These are phyloP conservation scores for Emydura subglobosa DNA, from an alignment of 2,113 vertebrate species.

Conservation along the genomic window DNA sequence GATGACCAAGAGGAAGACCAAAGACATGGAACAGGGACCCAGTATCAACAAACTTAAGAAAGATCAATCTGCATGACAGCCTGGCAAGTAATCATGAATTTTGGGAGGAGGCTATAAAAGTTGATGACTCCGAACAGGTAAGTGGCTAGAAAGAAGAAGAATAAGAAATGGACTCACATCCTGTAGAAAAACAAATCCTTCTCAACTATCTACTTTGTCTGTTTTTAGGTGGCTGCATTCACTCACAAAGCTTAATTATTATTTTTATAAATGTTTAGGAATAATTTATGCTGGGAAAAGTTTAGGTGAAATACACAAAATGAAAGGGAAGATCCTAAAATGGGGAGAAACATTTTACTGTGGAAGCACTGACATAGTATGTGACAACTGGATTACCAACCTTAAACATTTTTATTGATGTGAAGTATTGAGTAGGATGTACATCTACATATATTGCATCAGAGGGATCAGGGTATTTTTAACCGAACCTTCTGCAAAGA, in stretches of 20 bases:
- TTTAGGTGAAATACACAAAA: background rate
- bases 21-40: no score
- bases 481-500: constrained; percentile 9
- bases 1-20: no score
- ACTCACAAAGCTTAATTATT: constrained; percentile 34
- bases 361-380: background rate
- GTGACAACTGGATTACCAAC: background rate
- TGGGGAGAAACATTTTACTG: background rate
- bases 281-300: background rate
- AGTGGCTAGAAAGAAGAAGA: no score
- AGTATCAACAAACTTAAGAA: no score
- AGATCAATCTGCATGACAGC: no score
- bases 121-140: no score
- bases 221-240: constrained; percentile 1
- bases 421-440: background rate
- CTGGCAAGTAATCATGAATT: no score
- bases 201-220: background rate
- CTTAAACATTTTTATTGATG: constrained; percentile 31
- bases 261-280: constrained; percentile 8
- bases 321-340: background rate
- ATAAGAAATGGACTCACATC: background rate
- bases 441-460: background rate
- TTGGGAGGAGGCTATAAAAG: no score
- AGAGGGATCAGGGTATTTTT: constrained; percentile 29
- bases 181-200: constrained; percentile 20